Percentiles rank a stretch among this genome's conserved stretches.
Evolutionary conservation across 1,140 invertebrate species (phyloP).

Genomic region (Cydia amplana): DNA sequence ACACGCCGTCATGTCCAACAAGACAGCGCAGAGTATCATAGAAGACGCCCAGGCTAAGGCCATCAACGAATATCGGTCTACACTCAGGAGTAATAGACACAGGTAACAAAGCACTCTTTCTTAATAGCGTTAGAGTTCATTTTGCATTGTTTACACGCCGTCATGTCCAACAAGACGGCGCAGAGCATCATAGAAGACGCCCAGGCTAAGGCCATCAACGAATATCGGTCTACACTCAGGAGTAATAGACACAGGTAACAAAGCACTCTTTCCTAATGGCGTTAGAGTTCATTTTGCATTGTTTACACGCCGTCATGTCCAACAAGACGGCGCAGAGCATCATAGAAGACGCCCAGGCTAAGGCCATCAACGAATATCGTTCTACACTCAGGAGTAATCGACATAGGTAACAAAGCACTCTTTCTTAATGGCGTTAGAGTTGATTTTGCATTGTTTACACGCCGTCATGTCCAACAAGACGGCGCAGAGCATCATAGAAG

Average conservation of each 20-base stretch:
- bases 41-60: slow-evolving; percentile 68
- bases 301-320: no score
- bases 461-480: no score
- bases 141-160: slow-evolving; percentile 45
- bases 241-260: slow-evolving; percentile 68
- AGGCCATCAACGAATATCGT: no score
- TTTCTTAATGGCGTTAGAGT: no score
- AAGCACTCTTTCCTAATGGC: background rate
- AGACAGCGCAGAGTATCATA: slow-evolving; percentile 66
- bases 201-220: slow-evolving; percentile 67
- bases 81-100: slow-evolving; percentile 64
- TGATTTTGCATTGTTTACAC: no score
- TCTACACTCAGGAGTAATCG: no score
- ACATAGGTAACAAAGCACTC: no score
- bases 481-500: no score
- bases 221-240: slow-evolving; percentile 58
- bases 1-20: slow-evolving; percentile 66
- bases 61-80: slow-evolving; percentile 66
- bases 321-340: no score
- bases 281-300: background rate
- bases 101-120: slow-evolving; percentile 47
- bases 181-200: slow-evolving; percentile 70
- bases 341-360: no score
- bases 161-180: slow-evolving; percentile 66
- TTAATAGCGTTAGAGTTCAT: background rate